Base-by-base conservation (phyloP, 2,797 vertebrate genomes). In the Spondyliosoma cantharus region DNA sequence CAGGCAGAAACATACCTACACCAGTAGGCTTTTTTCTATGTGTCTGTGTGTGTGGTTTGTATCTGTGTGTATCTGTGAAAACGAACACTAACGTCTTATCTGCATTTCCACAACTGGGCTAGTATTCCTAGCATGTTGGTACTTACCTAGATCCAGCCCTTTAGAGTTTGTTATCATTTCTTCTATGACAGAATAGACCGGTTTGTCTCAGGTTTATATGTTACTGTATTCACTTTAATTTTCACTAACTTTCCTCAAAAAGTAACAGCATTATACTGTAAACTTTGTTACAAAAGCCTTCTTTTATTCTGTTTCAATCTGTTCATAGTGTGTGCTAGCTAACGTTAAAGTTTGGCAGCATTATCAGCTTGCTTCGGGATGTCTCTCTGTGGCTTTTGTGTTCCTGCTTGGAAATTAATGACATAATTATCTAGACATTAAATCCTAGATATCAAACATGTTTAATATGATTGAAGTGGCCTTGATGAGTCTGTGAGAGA, bases 41-140 rank as follows among this genome's bases (percentile, higher is more conserved):
- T 46, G 20, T 49, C n/a, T 2, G 7, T 4, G 12, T 24, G 16
- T 66, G 27, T 43, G n/a, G 48, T 62, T 0, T 42, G 19, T 58
- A n/a, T 2, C 3, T 7, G 11, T 57, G 27, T 50, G 14, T 54
- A 0, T 80, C 15, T 53, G 48, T 25, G 32, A 27, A 59, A 61
- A 52, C 48, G 53, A 70, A 75, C 42, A 46, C 46, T 15, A 25
- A 58, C 0, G 3, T 63, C 59, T 67, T 56, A 69, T 74, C 49
- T 74, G 42, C 52, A 60, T 86, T 76, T 56, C 22, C 37, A 64
- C 70, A 75, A 52, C 72, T 58, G 27, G 7, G 12, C 32, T 32
- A n/a, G 24, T 76, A 42, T 73, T 71, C 46, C 53, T 54, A 22
- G 50, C 64, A 48, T 77, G 70, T 65, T 17, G 11, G 48, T 59